Evolutionary conservation across 1,140 invertebrate genomes (phyloP).

Genomic region (Diorhabda sublineata): DNA sequence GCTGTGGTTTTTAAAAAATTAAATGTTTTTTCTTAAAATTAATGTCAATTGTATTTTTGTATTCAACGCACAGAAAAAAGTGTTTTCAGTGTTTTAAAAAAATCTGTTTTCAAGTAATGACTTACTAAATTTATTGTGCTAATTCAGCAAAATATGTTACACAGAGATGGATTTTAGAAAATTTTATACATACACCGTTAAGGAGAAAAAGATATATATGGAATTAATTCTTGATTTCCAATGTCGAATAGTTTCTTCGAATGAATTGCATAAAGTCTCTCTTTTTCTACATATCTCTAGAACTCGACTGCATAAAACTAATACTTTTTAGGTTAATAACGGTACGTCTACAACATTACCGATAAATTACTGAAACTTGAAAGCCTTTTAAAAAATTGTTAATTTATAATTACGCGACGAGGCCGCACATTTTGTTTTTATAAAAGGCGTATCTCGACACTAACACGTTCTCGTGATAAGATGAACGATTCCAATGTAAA

Average conservation of each 20-base stretch:
- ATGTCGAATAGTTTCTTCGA: background rate
- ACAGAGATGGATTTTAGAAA: background rate
- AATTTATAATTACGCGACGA: background rate
- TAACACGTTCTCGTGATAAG: background rate
- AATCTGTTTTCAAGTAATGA: background rate
- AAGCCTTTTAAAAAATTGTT: background rate
- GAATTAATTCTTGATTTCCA: background rate
- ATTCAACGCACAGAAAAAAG: too few relatives aligned
- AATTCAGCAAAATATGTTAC: background rate
- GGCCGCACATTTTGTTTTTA: background rate
- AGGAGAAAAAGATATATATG: background rate
- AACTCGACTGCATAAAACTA: background rate
- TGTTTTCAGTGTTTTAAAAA: background rate
- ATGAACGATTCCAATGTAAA: background rate
- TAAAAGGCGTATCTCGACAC: background rate
- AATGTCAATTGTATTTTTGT: too few relatives aligned
- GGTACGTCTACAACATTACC: background rate
- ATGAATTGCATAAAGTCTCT: background rate
- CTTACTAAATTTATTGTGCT: background rate
- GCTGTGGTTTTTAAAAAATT: too few relatives aligned
- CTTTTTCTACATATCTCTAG: background rate
- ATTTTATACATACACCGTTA: background rate
- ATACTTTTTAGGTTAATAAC: slow-evolving; percentile 1
- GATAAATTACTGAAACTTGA: background rate
- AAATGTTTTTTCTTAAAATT: too few relatives aligned